phyloP scores from a whole-genome alignment of 2,888 invertebrate species.

The Leucoma salicis region DNA sequence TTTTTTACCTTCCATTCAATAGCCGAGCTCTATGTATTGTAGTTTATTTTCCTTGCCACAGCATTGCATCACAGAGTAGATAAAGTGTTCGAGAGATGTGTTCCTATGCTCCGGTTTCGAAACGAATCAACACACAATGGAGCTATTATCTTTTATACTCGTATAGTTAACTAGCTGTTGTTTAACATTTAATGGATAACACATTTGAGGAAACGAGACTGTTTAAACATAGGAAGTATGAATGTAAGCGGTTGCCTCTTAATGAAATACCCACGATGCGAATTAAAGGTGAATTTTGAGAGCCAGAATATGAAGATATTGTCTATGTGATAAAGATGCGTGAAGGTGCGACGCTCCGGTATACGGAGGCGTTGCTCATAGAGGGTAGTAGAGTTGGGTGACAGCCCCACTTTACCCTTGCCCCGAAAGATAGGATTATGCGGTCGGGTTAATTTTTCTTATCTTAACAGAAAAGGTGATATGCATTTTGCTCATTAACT shows the following conservation, averaged over 20 bases:
- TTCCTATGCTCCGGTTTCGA: conserved; percentile 34
- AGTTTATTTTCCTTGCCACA: conserved; percentile 11
- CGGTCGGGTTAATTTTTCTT: too few species aligned
- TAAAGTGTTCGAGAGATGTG: conserved; percentile 9
- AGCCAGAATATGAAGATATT: too few species aligned
- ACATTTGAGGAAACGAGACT: conserved; percentile 3
- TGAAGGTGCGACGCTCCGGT: too few species aligned
- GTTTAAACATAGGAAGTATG: not conserved
- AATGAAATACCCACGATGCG: not conserved
- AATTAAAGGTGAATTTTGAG: not conserved
- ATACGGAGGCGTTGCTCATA: too few species aligned
- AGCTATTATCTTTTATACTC: conserved; percentile 16
- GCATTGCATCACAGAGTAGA: conserved; percentile 15
- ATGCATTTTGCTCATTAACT: too few species aligned
- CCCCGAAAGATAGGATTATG: too few species aligned
- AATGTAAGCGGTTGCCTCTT: not conserved
- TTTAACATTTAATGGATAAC: not conserved
- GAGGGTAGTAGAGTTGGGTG: too few species aligned
- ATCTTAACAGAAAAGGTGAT: too few species aligned
- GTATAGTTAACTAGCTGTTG: not conserved
- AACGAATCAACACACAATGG: conserved; percentile 32
- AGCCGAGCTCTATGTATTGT: not conserved
- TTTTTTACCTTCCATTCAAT: too few species aligned
- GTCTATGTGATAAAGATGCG: too few species aligned
- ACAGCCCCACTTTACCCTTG: too few species aligned